Evolutionary conservation across 1,140 invertebrate species (phyloP).

Genomic region (Sitobion miscanthi): DNA sequence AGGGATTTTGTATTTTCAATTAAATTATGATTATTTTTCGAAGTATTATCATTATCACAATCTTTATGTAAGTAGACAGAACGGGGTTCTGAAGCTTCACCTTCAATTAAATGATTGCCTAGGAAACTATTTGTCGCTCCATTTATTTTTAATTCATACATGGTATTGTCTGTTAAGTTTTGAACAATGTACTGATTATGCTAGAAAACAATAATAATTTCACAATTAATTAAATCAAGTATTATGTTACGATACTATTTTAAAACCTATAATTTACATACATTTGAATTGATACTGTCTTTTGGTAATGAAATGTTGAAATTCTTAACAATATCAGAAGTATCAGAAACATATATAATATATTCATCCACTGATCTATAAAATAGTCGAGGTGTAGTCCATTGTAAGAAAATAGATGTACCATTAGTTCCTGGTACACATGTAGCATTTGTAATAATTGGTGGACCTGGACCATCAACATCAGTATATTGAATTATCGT

Average conservation of each 20-base stretch:
- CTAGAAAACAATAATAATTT: background rate
- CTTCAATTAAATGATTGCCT: slow-evolving; percentile 70
- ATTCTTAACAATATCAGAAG: slow-evolving; percentile 65
- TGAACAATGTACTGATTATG: slow-evolving; percentile 70
- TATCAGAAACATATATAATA: slow-evolving; percentile 67
- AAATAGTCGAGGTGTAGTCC: slow-evolving; percentile 76
- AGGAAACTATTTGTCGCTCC: slow-evolving; percentile 75
- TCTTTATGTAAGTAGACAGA: slow-evolving; percentile 65
- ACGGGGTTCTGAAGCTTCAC: slow-evolving; percentile 70
- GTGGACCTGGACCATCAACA: slow-evolving; percentile 79
- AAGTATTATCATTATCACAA: slow-evolving; percentile 53
- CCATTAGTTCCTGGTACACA: slow-evolving; percentile 68
- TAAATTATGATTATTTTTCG: slow-evolving; percentile 66
- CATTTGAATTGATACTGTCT: slow-evolving; percentile 17
- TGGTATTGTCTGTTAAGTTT: slow-evolving; percentile 76
- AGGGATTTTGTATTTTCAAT: slow-evolving; percentile 69
- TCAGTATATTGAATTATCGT: slow-evolving; percentile 78
- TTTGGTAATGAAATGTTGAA: background rate
- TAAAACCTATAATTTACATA: background rate
- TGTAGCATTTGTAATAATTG: slow-evolving; percentile 80
- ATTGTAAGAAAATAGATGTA: slow-evolving; percentile 79
- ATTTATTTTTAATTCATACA: slow-evolving; percentile 77
- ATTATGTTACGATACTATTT: background rate
- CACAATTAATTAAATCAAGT: slow-evolving; percentile 61
- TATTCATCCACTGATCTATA: slow-evolving; percentile 79